Base-by-base conservation (phyloP, 92 coral and sea anemone genomes). In the Umimayanthus chanpuru region DNA sequence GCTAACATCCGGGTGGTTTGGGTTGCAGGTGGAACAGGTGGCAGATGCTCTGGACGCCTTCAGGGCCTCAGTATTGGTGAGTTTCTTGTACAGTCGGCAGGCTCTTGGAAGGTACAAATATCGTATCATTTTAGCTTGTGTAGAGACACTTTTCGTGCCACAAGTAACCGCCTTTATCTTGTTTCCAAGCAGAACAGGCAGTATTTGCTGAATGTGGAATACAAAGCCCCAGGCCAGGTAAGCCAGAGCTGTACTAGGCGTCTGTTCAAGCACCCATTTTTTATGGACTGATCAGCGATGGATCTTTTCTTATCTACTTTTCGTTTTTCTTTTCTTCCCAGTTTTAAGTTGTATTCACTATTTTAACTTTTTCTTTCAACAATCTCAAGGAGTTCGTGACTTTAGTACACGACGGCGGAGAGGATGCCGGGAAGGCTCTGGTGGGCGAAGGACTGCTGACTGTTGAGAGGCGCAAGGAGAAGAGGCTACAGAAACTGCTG, bases 391-490 rank as follows among this genome's bases (percentile, higher is more conserved):
- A 94, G 23, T 89, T 56, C 41, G 99, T 94, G 79, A 95, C 99
- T 10, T 88, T 97, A 14, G 80, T 93, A 44, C 91, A 92, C 1
- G 99, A 97, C 43, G 91, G 92, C 30, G 95, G 94, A 72, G 98
- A 95, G 43, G 99, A 97, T 86, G 82, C 92, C 16, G 98, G 93
- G 74, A 94, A 94, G 77, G 82, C 88, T 43, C 93, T 97, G 89
- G 93, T 97, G 40, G 88, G 94, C 0, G 99, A 97, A 36, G 99
- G 99, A 21, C 90, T 97, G 80, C 97, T 96, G 12, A 88, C 91
- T 7, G 91, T 92, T 53, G 99, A 97, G 72, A 94, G 94, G 81
- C 92, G 99, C 43, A 91, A 94, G 74, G 99, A 97, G 76, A 97
- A 97, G 84, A 92, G 98, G 68, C 90, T 97, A 11, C 99, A 95